Base-by-base conservation (phyloP, 2,113 vertebrate genomes). In the Macroglossus sobrinus region DNA sequence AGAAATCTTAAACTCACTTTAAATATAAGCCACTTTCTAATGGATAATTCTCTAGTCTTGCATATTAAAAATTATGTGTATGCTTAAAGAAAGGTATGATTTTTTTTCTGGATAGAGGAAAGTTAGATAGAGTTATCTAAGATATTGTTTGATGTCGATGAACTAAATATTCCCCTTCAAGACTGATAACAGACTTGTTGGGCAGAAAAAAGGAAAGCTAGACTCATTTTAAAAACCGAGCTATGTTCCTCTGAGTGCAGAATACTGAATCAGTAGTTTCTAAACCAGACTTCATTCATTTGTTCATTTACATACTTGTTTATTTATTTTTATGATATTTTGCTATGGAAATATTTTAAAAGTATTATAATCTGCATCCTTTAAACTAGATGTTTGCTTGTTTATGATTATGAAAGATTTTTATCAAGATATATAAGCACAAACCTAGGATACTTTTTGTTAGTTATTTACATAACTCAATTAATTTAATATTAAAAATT, bases 381-480 rank as follows among this genome's bases (percentile, higher is more conserved):
- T 94, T 91, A 64, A 96, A 84, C 80, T 94, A 92, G 88, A 90
- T 91, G 76, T 88, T 92, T 95, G 74, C 47, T 75, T 84, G 61
- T 22, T 91, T 96, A 80, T 91, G 91, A 96, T 96, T 97, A 91
- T 68, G n/a, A 53, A 95, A 96, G 71, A 96, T 81, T 85, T 97
- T 97, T 63, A 93, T 89, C 79, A 93, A 3, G 66, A 93, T 45
- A 84, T 72, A 78, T 84, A 95, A 63, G 69, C 45, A 93, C 10
- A 96, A 95, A 92, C 19, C 50, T 94, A 76, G 22, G 14, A 61
- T 93, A 86, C 8, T 84, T 90, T 86, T 84, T 95, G 24, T 80
- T 59, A 76, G 45, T 43, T 78, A 94, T 93, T 93, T 96, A 93
- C 9, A 33, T 89, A 93, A 96, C 50, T 63, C 47, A 94, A 76